phyloP scores from a whole-genome alignment of 1,140 invertebrate genomes.

The Lordiphosa mommai region DNA sequence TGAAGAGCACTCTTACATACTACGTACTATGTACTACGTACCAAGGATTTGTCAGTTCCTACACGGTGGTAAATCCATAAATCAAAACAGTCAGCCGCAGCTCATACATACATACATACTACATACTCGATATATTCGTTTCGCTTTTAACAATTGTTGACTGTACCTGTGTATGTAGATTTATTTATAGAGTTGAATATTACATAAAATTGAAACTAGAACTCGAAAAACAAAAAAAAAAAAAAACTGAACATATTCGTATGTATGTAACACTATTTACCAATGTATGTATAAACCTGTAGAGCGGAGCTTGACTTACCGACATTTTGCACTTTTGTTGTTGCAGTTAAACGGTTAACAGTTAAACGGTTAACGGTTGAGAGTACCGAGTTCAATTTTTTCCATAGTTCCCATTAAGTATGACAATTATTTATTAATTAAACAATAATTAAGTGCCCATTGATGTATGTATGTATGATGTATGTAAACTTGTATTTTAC shows the following conservation, averaged over 20 bases:
- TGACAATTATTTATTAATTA: too few relatives aligned
- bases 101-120: slow-evolving; percentile 24
- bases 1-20: too few relatives aligned
- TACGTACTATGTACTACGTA: too few relatives aligned
- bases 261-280: slow-evolving; percentile 18
- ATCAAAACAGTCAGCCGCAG: slow-evolving; percentile 3
- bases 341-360: slow-evolving; percentile 36
- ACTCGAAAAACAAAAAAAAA: background rate
- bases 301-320: slow-evolving; percentile 35
- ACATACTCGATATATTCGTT: slow-evolving; percentile 26
- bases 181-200: slow-evolving; percentile 39
- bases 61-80: background rate
- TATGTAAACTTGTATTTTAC: too few relatives aligned
- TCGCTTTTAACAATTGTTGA: slow-evolving; percentile 30
- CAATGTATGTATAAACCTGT: slow-evolving; percentile 26
- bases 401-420: slow-evolving; percentile 11
- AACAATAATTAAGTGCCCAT: slow-evolving; percentile 30
- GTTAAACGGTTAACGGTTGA: slow-evolving; percentile 40
- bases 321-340: slow-evolving; percentile 49
- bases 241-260: slow-evolving; percentile 1
- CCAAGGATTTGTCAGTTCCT: too few relatives aligned
- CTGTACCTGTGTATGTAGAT: slow-evolving; percentile 43
- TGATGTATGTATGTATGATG: slow-evolving; percentile 37
- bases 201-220: slow-evolving; percentile 1
- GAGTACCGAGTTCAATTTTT: slow-evolving; percentile 35